Conservation (phyloP, 1,140 invertebrate species). For the Heterodera schachtii region DNA sequence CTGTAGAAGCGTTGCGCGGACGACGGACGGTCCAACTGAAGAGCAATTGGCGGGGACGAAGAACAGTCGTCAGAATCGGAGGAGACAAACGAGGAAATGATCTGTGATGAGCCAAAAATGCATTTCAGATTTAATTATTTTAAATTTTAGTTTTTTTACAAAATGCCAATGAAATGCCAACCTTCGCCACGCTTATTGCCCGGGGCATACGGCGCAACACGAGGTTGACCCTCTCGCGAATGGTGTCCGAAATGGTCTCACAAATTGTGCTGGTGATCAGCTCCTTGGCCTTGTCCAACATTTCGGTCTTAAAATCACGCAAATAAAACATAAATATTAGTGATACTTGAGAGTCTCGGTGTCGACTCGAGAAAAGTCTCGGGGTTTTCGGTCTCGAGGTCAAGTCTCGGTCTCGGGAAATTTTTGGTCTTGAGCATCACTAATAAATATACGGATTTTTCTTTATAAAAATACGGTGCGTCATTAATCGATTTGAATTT, state of each 20-base stretch:
- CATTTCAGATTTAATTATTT: neutral
- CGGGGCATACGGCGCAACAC: conserved; percentile 37
- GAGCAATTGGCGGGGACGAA: neutral
- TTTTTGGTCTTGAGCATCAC: no score
- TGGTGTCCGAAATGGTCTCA: conserved; percentile 45
- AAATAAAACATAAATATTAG: no score
- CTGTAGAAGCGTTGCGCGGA: conserved; percentile 3
- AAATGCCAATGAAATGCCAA: conserved; percentile 25
- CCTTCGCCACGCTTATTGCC: conserved; percentile 31
- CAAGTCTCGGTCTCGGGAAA: no score
- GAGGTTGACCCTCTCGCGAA: conserved; percentile 45
- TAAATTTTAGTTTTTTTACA: conserved; percentile 5
- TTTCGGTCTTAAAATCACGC: conserved; percentile 45
- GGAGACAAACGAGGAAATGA: neutral
- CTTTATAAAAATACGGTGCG: no score
- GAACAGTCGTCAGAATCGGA: neutral
- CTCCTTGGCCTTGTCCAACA: conserved; percentile 47
- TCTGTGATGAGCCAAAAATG: neutral
- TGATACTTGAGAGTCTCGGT: no score
- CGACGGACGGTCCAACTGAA: neutral
- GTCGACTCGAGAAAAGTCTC: no score
- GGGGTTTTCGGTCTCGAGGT: no score
- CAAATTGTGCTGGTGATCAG: conserved; percentile 53
- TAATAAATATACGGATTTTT: no score
- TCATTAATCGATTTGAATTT: no score